Evolutionary conservation across 2,888 invertebrate genomes (phyloP), one percentile per base, ranked within the genome.

Genomic region (Epistrophella euchroma): DNA sequence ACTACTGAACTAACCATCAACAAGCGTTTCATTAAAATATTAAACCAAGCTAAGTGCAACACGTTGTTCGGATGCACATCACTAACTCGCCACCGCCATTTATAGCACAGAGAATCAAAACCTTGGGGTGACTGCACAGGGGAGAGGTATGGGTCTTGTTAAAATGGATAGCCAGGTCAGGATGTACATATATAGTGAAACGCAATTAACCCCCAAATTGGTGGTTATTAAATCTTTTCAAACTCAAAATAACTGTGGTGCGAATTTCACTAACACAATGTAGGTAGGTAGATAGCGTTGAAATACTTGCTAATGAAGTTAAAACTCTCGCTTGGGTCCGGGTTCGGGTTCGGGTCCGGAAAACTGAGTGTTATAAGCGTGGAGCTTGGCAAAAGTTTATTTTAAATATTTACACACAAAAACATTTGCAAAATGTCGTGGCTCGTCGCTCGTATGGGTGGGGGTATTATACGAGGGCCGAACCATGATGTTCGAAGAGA

Each of bases 381-480:
- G 52, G 52, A 32, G 17, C 4, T 62, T 37, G 47, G 9, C 22
- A 22, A 82, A 82, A 86, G 86, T 86, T 86, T 81, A 74, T 82
- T 81, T 81, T 77, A 86, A 86, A 86, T 86, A 86, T 86, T 86
- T 86, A 74, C 86, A 74, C 77, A 52, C 37, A 68, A 74, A 77
- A 86, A 82, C 77, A 86, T 81, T 56, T 78, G 70, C 52, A 37
- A 81, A 75, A 72, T 60, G 60, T 72, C 62, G 72, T 56, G 71
- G 50, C 11, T 52, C 37, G 55, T 35, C 52, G 15, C 35, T 58
- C 37, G 37, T 60, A n/a, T n/a, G n/a, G n/a, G n/a, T n/a, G n/a
- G 50, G 62, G 60, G 7, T 32, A 32, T 17, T 11, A 43, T n/a
- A 35, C 15, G n/a, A 25, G 25, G 13, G 22, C 9, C 7, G 10